These are phyloP conservation scores for Macrocentrus cingulum DNA, from an alignment of 1,140 invertebrate genomes.

Conservation along the genomic window DNA sequence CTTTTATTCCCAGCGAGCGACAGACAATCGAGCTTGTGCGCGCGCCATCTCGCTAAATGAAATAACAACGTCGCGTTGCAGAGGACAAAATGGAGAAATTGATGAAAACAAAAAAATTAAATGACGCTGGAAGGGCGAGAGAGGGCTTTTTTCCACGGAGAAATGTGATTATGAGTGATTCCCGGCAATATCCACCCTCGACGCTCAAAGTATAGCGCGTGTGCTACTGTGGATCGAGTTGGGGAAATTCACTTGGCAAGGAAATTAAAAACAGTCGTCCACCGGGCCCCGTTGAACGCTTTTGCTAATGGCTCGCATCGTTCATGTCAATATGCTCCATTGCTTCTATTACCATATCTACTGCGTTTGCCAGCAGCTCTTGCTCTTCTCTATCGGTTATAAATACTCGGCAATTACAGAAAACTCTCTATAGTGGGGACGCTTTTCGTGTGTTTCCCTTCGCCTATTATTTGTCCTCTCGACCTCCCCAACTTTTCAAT, in stretches of 20 bases:
- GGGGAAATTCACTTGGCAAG: conserved; percentile 56
- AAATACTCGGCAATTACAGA: conserved; percentile 59
- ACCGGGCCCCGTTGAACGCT: conserved; percentile 33
- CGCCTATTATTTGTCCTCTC: background rate
- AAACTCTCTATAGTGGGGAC: conserved; percentile 24
- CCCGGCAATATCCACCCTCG: conserved; percentile 56
- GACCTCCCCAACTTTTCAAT: too few species aligned
- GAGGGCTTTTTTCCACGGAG: conserved; percentile 21
- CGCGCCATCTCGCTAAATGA: conserved; percentile 11
- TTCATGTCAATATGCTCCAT: conserved; percentile 61
- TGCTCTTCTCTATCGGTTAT: conserved; percentile 50
- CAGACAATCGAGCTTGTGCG: conserved; percentile 9
- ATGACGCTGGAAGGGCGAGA: conserved; percentile 6
- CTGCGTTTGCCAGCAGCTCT: conserved; percentile 30
- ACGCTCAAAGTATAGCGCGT: too few species aligned
- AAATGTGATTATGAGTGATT: conserved; percentile 58
- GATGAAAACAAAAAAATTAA: conserved; percentile 30
- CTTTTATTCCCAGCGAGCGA: conserved; percentile 11
- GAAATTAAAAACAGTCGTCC: conserved; percentile 60
- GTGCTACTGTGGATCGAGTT: background rate
- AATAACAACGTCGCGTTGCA: conserved; percentile 8
- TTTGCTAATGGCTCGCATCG: conserved; percentile 57
- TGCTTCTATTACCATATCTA: conserved; percentile 60
- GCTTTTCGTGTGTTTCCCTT: background rate
- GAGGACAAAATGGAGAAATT: conserved; percentile 14